Base-by-base conservation (phyloP, 2,888 invertebrate genomes). In the Camptogramma bilineatum region DNA sequence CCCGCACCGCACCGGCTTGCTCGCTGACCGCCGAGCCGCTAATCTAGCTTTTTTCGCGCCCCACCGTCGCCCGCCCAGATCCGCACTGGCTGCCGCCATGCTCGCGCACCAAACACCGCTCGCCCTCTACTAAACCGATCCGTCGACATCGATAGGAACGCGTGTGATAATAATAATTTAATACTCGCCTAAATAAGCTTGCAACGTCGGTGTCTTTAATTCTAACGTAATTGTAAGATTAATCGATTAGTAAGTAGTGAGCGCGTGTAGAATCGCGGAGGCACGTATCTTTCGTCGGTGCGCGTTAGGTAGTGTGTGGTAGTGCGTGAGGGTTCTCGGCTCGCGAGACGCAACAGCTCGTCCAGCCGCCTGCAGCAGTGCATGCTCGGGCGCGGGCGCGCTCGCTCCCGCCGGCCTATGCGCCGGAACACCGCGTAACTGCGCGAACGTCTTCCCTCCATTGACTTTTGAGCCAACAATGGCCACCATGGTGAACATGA, bases 401-500 rank as follows among this genome's bases (percentile, higher is more conserved):
- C 87, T 87, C 88, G 81, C 80, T 83, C 85, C 76, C 80, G 82
- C 78, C 80, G 82, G 88, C 93, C 85, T 92, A 93, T 93, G 93
- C 89, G 87, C 91, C 90, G 90, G 87, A 87, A 86, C 84, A 89
- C 83, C 73, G 90, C 87, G 89, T 92, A 91, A 91, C 83, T 84
- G 87, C 83, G 89, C 83, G 88, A 82, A 85, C 83, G 73, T 82
- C 74, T 81, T 78, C 81, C 79, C 84, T 82, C 79, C 82, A 79
- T 80, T 78, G 79, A 83, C 81, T 80, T 79, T 80, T 78, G 82
- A 84, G 86, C 80, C 83, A 88, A 87, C 91, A 79, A 95, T 95
- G 95, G 95, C 95, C 96, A 97, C 97, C 93, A 98, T 98, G 97
- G 97, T 98, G 93, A 98, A 97, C 95, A 97, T 98, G 97, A 98